A percentile compares a stretch with the other conserved stretches of the same genome.
These are phyloP conservation scores for Xyrauchen texanus DNA, from an alignment of 2,113 vertebrate species.

Conservation along the genomic window DNA sequence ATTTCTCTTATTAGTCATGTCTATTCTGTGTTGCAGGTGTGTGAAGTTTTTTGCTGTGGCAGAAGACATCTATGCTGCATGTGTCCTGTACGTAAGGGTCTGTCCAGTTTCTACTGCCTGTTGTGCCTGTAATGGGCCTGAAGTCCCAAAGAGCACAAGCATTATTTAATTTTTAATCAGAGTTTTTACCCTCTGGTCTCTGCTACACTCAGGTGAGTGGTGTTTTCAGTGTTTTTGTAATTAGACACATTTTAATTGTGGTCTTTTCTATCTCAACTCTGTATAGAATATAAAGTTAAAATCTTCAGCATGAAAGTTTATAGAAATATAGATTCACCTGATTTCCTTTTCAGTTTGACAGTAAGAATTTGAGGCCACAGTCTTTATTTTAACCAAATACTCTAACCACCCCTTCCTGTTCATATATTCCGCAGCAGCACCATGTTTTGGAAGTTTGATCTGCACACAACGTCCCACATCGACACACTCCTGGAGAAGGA, in stretches of 20 bases:
- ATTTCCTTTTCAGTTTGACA: too few species aligned
- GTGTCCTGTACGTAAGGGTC: constrained; percentile 59
- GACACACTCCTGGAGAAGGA: constrained; percentile 97
- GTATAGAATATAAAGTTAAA: too few species aligned
- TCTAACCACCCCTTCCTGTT: not conserved
- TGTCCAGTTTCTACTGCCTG: constrained; percentile 71
- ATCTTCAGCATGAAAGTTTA: too few species aligned
- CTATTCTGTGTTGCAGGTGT: constrained; percentile 60
- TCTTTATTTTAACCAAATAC: not conserved
- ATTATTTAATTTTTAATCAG: constrained; percentile 80
- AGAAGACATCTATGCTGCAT: constrained; percentile 59
- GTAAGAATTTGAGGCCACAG: too few species aligned
- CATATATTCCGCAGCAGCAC: constrained; percentile 73
- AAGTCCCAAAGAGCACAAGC: constrained; percentile 82
- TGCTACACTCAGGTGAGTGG: constrained; percentile 63
- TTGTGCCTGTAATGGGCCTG: constrained; percentile 93
- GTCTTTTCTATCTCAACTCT: too few species aligned
- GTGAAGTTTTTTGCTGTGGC: constrained; percentile 57
- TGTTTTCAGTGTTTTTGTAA: too few species aligned
- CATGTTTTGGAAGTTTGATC: constrained; percentile 99
- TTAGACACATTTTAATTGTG: too few species aligned
- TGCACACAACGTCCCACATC: constrained; percentile 98
- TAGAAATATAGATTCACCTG: too few species aligned
- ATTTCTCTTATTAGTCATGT: not conserved
- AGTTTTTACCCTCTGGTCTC: constrained; percentile 80